A percentile compares a stretch with the other conserved stretches of the same genome.
Conservation (phyloP, 2,888 invertebrate species). For the Trilocha varians region DNA sequence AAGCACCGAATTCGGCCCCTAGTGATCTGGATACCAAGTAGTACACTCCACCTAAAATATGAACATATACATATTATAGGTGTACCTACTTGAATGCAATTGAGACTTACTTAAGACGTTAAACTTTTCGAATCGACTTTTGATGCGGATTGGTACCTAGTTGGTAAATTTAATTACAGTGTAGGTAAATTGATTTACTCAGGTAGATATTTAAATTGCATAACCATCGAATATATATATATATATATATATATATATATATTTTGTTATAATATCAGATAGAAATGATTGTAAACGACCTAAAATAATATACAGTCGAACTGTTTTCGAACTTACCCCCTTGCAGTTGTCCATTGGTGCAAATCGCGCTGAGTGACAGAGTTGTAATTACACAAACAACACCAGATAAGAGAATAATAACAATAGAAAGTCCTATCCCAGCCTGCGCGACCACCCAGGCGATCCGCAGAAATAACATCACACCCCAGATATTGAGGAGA, state of each 20-base stretch:
- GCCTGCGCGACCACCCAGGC: slow-evolving; percentile 98
- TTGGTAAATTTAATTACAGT: too few relatives aligned
- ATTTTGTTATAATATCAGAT: background rate
- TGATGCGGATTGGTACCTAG: too few relatives aligned
- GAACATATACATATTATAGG: too few relatives aligned
- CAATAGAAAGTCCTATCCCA: slow-evolving; percentile 80
- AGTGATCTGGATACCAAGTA: slow-evolving; percentile 96
- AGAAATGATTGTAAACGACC: background rate
- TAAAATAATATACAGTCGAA: background rate
- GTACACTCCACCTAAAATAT: slow-evolving; percentile 90
- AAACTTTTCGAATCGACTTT: too few relatives aligned
- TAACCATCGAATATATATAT: too few relatives aligned
- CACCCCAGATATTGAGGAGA: slow-evolving; percentile 98
- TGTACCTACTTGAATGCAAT: too few relatives aligned
- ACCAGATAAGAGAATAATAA: slow-evolving; percentile 61
- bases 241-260: too few relatives aligned
- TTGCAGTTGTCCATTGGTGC: slow-evolving; percentile 97
- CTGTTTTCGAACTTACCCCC: slow-evolving; percentile 78
- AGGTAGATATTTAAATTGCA: too few relatives aligned
- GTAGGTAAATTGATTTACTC: too few relatives aligned
- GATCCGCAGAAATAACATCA: slow-evolving; percentile 96
- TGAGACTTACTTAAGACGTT: too few relatives aligned
- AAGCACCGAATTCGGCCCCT: slow-evolving; percentile 96
- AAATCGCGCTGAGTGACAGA: slow-evolving; percentile 88
- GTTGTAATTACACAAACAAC: slow-evolving; percentile 87